Evolutionary conservation across 2,797 vertebrate genomes (phyloP).

Genomic region (Anableps anableps): DNA sequence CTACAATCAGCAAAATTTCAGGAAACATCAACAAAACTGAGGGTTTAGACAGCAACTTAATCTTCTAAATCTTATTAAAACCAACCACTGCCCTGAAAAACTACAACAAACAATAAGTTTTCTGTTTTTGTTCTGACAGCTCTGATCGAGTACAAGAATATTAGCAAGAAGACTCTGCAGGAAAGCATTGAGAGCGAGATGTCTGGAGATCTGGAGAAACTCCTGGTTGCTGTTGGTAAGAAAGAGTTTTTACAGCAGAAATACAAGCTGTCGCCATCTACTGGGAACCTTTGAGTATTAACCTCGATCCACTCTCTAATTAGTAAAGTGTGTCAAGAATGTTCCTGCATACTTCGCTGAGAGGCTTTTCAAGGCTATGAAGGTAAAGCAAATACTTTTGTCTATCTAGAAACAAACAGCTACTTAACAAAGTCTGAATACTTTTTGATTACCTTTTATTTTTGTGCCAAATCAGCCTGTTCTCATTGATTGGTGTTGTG

Average conservation of each 20-base stretch:
- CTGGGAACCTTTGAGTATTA: neutral
- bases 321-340: slow-evolving; percentile 88
- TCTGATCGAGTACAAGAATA: slow-evolving; percentile 86
- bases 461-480: slow-evolving; percentile 25
- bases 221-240: slow-evolving; percentile 89
- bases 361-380: slow-evolving; percentile 83
- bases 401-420: neutral
- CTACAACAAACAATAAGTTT: neutral
- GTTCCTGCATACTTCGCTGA: slow-evolving; percentile 86
- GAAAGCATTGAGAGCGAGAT: slow-evolving; percentile 89
- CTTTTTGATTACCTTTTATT: slow-evolving; percentile 19
- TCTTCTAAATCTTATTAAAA: neutral
- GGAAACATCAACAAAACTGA: neutral
- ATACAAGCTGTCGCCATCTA: no score
- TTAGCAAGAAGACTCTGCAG: slow-evolving; percentile 88
- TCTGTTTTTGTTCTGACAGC: slow-evolving; percentile 68
- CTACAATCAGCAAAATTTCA: neutral
- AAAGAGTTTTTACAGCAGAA: slow-evolving; percentile 4
- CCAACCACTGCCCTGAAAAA: neutral
- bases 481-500: slow-evolving; percentile 35
- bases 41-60: neutral
- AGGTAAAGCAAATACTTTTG: slow-evolving; percentile 72
- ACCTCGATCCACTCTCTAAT: neutral
- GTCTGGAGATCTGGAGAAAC: slow-evolving; percentile 84
- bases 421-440: slow-evolving; percentile 22